These are phyloP conservation scores for Leptinotarsa lineolata DNA, from an alignment of 1,140 invertebrate species.

Conservation along the genomic window DNA sequence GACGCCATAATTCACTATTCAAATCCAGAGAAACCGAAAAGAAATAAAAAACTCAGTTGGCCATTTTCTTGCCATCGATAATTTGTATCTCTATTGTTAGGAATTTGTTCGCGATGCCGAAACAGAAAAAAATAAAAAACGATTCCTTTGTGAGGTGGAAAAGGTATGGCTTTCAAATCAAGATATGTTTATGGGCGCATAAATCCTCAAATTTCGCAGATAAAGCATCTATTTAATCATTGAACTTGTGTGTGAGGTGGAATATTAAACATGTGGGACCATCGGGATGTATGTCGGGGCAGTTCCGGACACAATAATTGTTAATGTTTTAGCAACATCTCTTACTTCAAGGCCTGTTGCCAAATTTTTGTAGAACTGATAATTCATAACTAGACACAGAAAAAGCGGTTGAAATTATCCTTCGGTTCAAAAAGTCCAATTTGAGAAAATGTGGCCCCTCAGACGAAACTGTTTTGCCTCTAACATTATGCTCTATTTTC, in stretches of 20 bases:
- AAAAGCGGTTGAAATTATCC: no score
- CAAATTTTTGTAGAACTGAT: no score
- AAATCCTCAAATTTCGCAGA: background rate
- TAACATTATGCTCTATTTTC: no score
- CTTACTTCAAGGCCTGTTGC: no score
- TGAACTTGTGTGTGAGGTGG: background rate
- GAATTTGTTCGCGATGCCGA: background rate
- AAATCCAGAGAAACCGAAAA: background rate
- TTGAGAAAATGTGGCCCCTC: no score
- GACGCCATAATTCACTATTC: background rate
- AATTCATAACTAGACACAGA: no score
- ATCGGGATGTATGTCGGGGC: no score
- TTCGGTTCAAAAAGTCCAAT: no score
- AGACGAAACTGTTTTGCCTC: no score
- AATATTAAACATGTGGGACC: no score
- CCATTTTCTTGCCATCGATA: background rate
- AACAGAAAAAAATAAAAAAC: background rate
- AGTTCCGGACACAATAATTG: no score
- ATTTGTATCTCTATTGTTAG: background rate
- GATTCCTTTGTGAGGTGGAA: background rate
- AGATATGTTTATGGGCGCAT: background rate
- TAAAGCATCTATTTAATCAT: constrained; percentile 4
- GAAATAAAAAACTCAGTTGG: background rate
- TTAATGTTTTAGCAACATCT: no score
- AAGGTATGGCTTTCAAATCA: background rate